Base-by-base conservation (phyloP, 2,797 vertebrate species). In the Chelidonichthys spinosus region DNA sequence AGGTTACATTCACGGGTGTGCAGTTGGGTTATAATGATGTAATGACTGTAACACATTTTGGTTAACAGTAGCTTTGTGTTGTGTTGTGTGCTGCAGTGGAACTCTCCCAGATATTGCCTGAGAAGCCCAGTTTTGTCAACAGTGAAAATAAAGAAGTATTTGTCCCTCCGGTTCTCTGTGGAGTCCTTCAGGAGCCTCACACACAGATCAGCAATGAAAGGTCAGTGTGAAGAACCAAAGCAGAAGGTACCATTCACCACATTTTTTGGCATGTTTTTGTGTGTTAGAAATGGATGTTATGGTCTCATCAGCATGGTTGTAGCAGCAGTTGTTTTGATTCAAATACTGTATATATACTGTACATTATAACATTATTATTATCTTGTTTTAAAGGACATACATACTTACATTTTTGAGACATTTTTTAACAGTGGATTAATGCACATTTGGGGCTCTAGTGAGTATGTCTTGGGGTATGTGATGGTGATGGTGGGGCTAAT, bases 111-210 rank as follows among this genome's bases (percentile, higher is more conserved):
- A 94, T 91, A 11, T 82, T 85, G 85, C 82, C 68, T 1, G 92
- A 90, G 63, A 95, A 89, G 66, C 90, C 92, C 80, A 96, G 92
- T 84, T 96, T 95, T 94, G 93, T 96, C 80, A 94, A 92, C 90
- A 96, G 90, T 71, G 87, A 94, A 65, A 95, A 94, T 79, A 94
- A 93, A 85, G 96, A 96, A 54, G 87, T 92, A 49, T 93, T 92
- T 63, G 75, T 94, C 60, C 92, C 95, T 14, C 82, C 96, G 54
- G 95, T 94, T 13, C 90, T 95, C 7, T 87, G 85, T 5, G 92
- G 94, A 32, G 79, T 92, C 61, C 86, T 90, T 6, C 94, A 95
- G 53, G 93, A 94, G 17, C 89, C 88, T 4, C 89, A 87, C 40
- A 66, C 85, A 7, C 69, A 89, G 2, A 25, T 69, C 39, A 68